Base-by-base conservation (phyloP, 2,888 invertebrate species). In the Dynastes maya region DNA sequence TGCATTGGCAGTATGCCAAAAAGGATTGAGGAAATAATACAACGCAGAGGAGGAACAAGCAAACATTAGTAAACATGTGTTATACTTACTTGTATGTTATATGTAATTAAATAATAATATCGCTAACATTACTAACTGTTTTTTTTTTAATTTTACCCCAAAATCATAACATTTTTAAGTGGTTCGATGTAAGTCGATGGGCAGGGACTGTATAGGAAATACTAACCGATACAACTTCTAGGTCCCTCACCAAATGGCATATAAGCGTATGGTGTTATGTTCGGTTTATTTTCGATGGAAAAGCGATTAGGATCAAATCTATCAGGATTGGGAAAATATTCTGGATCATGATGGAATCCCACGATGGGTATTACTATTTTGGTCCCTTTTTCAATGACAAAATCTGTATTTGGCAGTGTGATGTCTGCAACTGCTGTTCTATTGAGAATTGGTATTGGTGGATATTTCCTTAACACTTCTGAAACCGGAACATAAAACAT, bases 391-490 rank as follows among this genome's bases (percentile, higher is more conserved):
- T 87, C 85, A 1, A 89, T 77, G 0, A 84, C 80, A 0, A 86
- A 78, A 16, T 86, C 82, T 0, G 83, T 84, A 0, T 81, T 83
- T 1, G 88, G 85, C 1, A 90, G 76, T 27, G 77, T 67, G 80
- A 88, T 89, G 63, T 88, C 85, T 29, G 85, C 84, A 6, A 80
- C 81, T 45, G 89, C 85, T 2, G 84, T 53, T 55, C 90, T 86
- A 0, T 86, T 86, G 0, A 90, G 79, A 1, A 85, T 80, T 0
- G 86, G 82, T 1, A 88, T 79, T 0, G 89, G 88, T 6, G 91
- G 90, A 82, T 90, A 89, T 71, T 88, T 85, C 8, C 91, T 86
- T 2, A 90, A 83, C 0, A 89, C 87, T 83, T 91, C 91, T 89
- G 82, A 11, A 83, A 71, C 3, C 65, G 5, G 37, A n/a, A 65